These are phyloP conservation scores for Parapristionchus giblindavisi DNA, from an alignment of 2,888 invertebrate species.

Conservation along the genomic window DNA sequence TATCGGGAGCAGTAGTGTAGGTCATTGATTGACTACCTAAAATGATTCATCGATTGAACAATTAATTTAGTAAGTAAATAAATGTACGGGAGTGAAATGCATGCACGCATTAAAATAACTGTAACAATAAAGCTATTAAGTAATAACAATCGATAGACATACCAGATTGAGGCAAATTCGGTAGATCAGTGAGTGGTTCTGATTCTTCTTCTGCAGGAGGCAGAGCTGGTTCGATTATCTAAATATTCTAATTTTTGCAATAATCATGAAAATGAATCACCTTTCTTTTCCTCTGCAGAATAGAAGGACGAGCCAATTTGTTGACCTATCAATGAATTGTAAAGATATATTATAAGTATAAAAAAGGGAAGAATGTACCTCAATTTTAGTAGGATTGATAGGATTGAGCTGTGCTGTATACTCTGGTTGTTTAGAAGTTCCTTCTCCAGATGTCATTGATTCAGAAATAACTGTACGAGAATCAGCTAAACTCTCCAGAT, in stretches of 20 bases:
- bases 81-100: neutral
- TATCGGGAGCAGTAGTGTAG: too few species aligned
- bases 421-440: neutral
- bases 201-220: neutral
- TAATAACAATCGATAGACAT: too few species aligned
- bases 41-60: too few species aligned
- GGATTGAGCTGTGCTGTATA: slow-evolving; percentile 31
- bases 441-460: neutral
- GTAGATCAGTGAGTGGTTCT: too few species aligned
- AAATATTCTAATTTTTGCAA: too few species aligned
- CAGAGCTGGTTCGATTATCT: too few species aligned
- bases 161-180: too few species aligned
- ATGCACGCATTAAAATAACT: too few species aligned
- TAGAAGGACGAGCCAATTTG: slow-evolving; percentile 35
- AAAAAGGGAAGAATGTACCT: neutral
- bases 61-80: neutral
- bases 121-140: too few species aligned
- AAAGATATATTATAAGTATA: neutral
- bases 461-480: neutral
- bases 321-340: slow-evolving; percentile 23
- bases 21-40: too few species aligned
- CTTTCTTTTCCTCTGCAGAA: slow-evolving; percentile 33
- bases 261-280: slow-evolving; percentile 8
- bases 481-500: slow-evolving; percentile 31
- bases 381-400: slow-evolving; percentile 15